phyloP scores from a whole-genome alignment of 1,140 invertebrate species.

The Drosophila parabipectinata region DNA sequence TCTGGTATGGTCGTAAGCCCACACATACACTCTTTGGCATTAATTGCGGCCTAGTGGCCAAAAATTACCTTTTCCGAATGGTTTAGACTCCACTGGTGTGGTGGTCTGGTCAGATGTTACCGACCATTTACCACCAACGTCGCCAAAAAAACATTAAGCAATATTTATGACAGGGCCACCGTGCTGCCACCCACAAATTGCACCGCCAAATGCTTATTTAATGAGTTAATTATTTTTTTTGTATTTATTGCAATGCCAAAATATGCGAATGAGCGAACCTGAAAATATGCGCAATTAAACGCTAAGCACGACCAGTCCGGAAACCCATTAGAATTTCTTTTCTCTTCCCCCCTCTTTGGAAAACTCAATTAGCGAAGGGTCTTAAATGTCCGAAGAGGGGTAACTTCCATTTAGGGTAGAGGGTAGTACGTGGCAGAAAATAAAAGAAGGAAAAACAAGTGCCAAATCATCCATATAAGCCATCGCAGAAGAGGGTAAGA shows the following conservation, averaged over 20 bases:
- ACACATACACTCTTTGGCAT: conserved; percentile 34
- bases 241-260: conserved; percentile 71
- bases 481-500: not conserved
- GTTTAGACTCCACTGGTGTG: not conserved
- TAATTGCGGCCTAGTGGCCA: conserved; percentile 73
- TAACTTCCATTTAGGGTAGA: conserved; percentile 8
- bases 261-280: conserved; percentile 59
- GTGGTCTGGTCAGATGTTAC: not conserved
- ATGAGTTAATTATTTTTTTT: conserved; percentile 82
- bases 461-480: not conserved
- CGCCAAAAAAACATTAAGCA: conserved; percentile 61
- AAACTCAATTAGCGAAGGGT: conserved; percentile 60
- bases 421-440: not conserved
- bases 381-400: not conserved
- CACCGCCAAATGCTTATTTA: conserved; percentile 80
- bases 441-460: not conserved
- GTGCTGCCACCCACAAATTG: conserved; percentile 45
- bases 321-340: conserved; percentile 57
- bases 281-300: conserved; percentile 74
- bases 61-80: conserved; percentile 63
- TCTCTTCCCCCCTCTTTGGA: conserved; percentile 7
- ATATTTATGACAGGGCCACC: conserved; percentile 67
- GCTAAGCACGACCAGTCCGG: conserved; percentile 22
- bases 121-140: conserved; percentile 3
- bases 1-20: conserved; percentile 26